Conservation (phyloP, 2,113 vertebrate species). For the Nothoprocta perdicaria region DNA sequence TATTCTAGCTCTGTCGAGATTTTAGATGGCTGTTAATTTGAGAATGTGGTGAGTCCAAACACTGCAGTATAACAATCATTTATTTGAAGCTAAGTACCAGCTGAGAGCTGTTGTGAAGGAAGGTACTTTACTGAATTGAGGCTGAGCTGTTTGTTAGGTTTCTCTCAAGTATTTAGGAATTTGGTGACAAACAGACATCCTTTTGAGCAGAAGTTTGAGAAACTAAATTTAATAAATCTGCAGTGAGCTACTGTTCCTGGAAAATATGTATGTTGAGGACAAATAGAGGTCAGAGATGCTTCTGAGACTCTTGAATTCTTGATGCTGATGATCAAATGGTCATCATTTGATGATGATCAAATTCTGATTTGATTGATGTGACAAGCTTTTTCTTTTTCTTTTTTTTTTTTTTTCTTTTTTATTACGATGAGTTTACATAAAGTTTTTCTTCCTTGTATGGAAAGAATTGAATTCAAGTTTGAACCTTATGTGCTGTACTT, state of each 20-base stretch:
- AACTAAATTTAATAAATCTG: background rate
- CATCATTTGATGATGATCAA: too few relatives aligned
- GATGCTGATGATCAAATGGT: background rate
- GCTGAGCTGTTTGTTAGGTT: background rate
- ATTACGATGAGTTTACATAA: background rate
- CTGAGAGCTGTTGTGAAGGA: background rate
- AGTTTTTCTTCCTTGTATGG: background rate
- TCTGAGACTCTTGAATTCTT: background rate
- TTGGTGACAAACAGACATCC: background rate
- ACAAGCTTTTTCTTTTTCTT: background rate
- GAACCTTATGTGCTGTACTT: background rate
- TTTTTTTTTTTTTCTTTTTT: background rate
- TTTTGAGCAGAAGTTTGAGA: background rate
- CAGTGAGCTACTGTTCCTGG: background rate
- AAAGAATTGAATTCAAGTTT: background rate
- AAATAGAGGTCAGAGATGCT: background rate
- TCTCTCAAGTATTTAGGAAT: background rate
- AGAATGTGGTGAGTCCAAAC: background rate
- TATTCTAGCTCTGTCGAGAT: background rate
- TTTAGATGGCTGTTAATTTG: conserved; percentile 3
- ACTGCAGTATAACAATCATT: background rate
- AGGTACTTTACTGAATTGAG: background rate
- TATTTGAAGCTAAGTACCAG: background rate
- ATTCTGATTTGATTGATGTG: background rate
- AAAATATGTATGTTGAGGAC: background rate